phyloP scores from a whole-genome alignment of 2,888 invertebrate species.

The Stenurella melanura region DNA sequence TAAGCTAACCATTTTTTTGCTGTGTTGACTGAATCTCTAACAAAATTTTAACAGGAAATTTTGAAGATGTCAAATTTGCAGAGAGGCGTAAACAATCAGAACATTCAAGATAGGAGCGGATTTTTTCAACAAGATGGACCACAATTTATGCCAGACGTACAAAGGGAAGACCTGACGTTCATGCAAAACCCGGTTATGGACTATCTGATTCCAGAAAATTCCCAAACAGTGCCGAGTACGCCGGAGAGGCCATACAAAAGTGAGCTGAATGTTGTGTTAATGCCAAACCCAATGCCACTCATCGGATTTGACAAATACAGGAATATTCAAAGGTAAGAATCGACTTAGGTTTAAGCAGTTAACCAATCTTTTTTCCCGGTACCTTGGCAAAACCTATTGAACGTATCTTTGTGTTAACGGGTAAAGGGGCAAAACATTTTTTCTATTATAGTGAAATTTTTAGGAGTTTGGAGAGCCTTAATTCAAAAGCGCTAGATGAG shows the following conservation, averaged over 20 bases:
- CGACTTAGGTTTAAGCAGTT: not conserved
- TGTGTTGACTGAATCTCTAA: constrained; percentile 35
- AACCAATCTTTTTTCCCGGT: not conserved
- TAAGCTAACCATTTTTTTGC: constrained; percentile 28
- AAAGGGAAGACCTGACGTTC: constrained; percentile 47
- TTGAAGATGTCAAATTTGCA: constrained; percentile 65
- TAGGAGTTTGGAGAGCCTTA: constrained; percentile 68
- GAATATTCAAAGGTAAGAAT: constrained; percentile 64
- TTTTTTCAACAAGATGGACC: constrained; percentile 34
- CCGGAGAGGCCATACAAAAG: constrained; percentile 69
- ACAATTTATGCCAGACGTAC: constrained; percentile 43
- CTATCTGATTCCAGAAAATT: constrained; percentile 40
- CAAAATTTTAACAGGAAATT: constrained; percentile 60
- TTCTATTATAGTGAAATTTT: constrained; percentile 42
- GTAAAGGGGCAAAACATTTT: not conserved
- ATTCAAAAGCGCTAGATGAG: constrained; percentile 62
- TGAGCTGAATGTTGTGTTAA: constrained; percentile 71
- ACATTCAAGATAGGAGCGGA: constrained; percentile 24
- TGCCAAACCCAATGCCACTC: constrained; percentile 73
- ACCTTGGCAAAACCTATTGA: constrained; percentile 4
- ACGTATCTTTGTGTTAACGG: not conserved
- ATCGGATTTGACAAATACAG: constrained; percentile 72
- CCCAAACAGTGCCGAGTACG: constrained; percentile 28
- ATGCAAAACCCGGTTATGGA: constrained; percentile 49
- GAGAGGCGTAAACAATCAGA: constrained; percentile 51